A percentile compares a stretch with the other conserved stretches of the same genome.
phyloP scores from a whole-genome alignment of 2,888 invertebrate genomes.

The Melieria crassipennis region DNA sequence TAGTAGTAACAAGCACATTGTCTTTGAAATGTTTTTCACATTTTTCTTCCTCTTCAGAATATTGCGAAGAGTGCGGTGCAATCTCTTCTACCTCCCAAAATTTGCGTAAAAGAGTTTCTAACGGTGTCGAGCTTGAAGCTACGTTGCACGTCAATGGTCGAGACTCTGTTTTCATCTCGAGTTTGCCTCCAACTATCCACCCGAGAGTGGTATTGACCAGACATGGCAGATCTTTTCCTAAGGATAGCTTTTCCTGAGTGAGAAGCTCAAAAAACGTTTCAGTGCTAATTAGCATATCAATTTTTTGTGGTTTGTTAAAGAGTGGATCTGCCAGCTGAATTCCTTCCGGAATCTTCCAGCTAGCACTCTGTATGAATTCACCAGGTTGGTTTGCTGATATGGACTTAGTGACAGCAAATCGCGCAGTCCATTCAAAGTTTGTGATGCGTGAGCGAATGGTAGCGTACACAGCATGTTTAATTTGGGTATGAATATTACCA shows the following conservation, averaged over 20 bases:
- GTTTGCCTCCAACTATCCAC: conserved; percentile 22
- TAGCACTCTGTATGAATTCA: conserved; percentile 8
- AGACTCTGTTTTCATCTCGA: background rate
- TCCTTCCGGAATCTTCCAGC: conserved; percentile 24
- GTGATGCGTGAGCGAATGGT: conserved; percentile 33
- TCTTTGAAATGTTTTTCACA: conserved; percentile 29
- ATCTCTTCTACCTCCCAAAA: conserved; percentile 34
- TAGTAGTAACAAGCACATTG: background rate
- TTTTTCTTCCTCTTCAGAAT: conserved; percentile 4
- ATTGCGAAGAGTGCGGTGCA: no score
- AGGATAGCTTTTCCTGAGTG: conserved; percentile 23
- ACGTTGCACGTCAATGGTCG: background rate
- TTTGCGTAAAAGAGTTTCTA: background rate
- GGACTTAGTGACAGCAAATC: conserved; percentile 32
- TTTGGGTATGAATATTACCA: conserved; percentile 26
- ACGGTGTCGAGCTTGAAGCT: background rate
- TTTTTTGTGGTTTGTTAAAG: conserved; percentile 27
- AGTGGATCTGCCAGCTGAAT: conserved; percentile 29
- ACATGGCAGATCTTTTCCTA: conserved; percentile 27
- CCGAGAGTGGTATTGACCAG: conserved; percentile 30
- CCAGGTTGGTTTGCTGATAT: conserved; percentile 32
- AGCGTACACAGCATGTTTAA: conserved; percentile 20
- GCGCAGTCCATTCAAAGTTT: conserved; percentile 28
- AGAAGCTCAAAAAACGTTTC: conserved; percentile 37
- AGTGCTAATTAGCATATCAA: conserved; percentile 28